Percentiles rank a stretch among this genome's conserved stretches.
These are phyloP conservation scores for Aphidoletes aphidimyza DNA, from an alignment of 2,888 invertebrate genomes.

Conservation along the genomic window DNA sequence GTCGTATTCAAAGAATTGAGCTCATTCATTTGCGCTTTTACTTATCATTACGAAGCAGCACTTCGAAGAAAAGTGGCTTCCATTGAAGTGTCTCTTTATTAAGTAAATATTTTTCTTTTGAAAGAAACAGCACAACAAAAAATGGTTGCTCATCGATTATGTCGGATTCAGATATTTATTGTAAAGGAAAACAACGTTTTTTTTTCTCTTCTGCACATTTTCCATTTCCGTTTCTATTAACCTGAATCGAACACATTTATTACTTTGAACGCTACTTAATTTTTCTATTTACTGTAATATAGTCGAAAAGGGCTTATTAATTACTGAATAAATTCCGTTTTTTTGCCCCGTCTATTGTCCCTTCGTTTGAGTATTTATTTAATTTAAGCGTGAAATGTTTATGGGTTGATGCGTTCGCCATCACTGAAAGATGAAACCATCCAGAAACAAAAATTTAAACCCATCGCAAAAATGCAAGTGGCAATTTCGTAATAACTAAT, in stretches of 20 bases:
- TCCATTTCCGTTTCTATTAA: neutral
- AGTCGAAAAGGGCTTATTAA: conserved; percentile 6
- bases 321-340: conserved; percentile 3
- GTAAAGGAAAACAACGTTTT: neutral
- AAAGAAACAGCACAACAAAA: neutral
- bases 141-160: conserved; percentile 1
- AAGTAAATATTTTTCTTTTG: conserved; percentile 18
- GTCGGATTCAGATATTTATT: conserved; percentile 16
- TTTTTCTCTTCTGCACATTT: no score
- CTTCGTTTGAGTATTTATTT: neutral
- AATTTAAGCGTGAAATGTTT: conserved; percentile 12
- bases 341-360: neutral
- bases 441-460: neutral
- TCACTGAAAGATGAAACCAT: neutral
- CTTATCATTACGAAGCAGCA: neutral
- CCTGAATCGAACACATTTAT: conserved; percentile 9
- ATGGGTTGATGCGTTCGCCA: neutral
- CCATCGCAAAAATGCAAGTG: neutral
- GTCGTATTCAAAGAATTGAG: neutral
- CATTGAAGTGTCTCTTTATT: conserved; percentile 12
- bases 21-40: neutral
- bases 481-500: conserved; percentile 31
- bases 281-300: neutral
- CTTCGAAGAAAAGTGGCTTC: neutral
- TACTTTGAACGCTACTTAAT: neutral